Base-by-base conservation (phyloP, 2,888 invertebrate genomes). In the Podotricha telesiphe region DNA sequence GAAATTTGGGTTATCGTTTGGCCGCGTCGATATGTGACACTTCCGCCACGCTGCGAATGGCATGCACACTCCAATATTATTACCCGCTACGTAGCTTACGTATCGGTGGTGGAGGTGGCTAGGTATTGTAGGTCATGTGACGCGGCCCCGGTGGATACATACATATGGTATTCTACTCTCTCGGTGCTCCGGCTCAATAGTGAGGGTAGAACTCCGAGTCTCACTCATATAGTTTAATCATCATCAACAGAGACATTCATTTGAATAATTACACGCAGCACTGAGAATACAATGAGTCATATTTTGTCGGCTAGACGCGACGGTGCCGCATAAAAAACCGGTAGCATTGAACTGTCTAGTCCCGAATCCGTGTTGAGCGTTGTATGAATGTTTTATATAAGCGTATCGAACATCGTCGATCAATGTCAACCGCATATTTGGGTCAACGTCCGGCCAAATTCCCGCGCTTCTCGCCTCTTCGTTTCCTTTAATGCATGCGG, bases 341-440 rank as follows among this genome's bases (percentile, higher is more conserved):
- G 85, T 86, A 88, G 85, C 88, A 87, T 86, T 86, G 89, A 89
- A 89, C 87, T 86, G 86, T 85, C 83, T 84, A 84, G 82, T 80
- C 81, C 84, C 80, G 83, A 88, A 86, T 84, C 80, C 83, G 83
- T 80, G 82, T 81, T 69, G 71, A 71, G 68, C 56, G 73, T 73
- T 72, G 74, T 75, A 83, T 83, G 81, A 82, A 85, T 87, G 86
- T 84, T 86, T 85, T 85, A 84, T 88, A 84, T 80, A 82, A 82
- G 84, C 85, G 86, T 87, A 87, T 86, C 83, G 86, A 82, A 84
- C 84, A 84, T 88, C 90, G 88, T 91, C 90, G 91, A 92, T 92
- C 91, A 92, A 91, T 92, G 91, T 92, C 91, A 91, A 86, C 89
- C 87, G 86, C 88, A 90, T 91, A 92, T 91, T 88, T 92, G 81